A percentile compares a stretch with the other conserved stretches of the same genome.
Evolutionary conservation across 2,888 invertebrate genomes (phyloP).

Genomic region (Watsonalla cultraria): DNA sequence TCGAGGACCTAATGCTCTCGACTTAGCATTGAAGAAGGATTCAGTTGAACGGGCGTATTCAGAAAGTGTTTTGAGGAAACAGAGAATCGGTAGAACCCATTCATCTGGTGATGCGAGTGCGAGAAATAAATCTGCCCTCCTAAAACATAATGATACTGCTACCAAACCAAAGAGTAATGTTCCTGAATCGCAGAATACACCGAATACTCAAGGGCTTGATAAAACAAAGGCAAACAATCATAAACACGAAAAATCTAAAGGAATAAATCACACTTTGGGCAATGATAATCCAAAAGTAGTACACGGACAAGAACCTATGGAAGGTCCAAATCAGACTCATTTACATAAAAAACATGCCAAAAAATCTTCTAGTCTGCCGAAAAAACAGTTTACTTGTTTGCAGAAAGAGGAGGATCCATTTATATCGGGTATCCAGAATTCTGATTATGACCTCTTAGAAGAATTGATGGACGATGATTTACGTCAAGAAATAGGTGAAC

Average conservation of each 20-base stretch:
- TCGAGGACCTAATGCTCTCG: constrained; percentile 55
- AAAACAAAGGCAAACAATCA: background rate
- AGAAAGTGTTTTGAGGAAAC: constrained; percentile 24
- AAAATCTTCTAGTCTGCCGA: background rate
- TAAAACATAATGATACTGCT: background rate
- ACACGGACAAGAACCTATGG: too few relatives aligned
- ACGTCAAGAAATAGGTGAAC: constrained; percentile 64
- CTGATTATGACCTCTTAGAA: constrained; percentile 65
- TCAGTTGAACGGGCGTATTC: constrained; percentile 28
- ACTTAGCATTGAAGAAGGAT: constrained; percentile 49
- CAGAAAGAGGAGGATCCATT: constrained; percentile 45
- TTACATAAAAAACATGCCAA: background rate
- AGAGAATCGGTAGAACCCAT: constrained; percentile 15
- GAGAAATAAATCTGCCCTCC: background rate
- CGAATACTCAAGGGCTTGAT: background rate
- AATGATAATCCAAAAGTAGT: background rate
- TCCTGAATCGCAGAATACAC: background rate
- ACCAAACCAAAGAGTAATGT: background rate
- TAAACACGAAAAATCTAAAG: background rate
- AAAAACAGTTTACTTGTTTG: constrained; percentile 24
- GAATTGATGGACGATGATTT: constrained; percentile 69
- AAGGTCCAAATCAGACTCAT: background rate
- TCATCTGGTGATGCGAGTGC: constrained; percentile 1
- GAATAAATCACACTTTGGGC: background rate
- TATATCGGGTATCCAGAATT: constrained; percentile 53